Evolutionary conservation across 2,113 vertebrate genomes (phyloP).

Genomic region (Seriola quinqueradiata): DNA sequence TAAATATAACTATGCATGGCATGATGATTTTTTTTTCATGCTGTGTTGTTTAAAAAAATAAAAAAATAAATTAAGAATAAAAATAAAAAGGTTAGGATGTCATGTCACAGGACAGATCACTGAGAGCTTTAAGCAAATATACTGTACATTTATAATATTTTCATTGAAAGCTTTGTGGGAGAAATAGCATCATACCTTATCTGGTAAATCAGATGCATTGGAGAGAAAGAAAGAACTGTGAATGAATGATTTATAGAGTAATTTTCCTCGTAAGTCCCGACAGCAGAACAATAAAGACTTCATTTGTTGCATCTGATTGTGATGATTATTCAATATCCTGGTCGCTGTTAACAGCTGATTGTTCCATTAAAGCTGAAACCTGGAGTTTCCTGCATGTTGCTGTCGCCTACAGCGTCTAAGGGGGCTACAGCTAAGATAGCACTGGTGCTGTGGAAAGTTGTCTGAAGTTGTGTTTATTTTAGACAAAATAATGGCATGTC

Average conservation of each 20-base stretch:
- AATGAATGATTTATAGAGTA: not conserved
- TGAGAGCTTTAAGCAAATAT: not conserved
- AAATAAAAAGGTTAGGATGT: constrained; percentile 19
- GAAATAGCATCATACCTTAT: not conserved
- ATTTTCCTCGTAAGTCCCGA: not conserved
- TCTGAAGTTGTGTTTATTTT: too few species aligned
- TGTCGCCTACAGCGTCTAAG: too few species aligned
- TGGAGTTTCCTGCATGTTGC: too few species aligned
- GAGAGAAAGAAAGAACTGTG: too few species aligned
- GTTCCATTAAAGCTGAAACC: not conserved
- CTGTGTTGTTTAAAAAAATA: constrained; percentile 1
- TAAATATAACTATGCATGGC: not conserved
- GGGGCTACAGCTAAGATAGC: too few species aligned
- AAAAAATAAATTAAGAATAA: too few species aligned
- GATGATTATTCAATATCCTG: not conserved
- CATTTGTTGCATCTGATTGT: not conserved
- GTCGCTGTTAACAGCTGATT: not conserved
- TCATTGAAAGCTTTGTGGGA: not conserved
- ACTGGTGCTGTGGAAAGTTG: too few species aligned
- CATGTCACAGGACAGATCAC: constrained; percentile 10
- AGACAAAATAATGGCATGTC: too few species aligned
- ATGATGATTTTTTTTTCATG: not conserved
- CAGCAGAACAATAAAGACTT: not conserved
- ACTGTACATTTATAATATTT: not conserved
- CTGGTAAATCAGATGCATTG: not conserved